phyloP scores from a whole-genome alignment of 2,888 invertebrate species.

The Agrochola circellaris region DNA sequence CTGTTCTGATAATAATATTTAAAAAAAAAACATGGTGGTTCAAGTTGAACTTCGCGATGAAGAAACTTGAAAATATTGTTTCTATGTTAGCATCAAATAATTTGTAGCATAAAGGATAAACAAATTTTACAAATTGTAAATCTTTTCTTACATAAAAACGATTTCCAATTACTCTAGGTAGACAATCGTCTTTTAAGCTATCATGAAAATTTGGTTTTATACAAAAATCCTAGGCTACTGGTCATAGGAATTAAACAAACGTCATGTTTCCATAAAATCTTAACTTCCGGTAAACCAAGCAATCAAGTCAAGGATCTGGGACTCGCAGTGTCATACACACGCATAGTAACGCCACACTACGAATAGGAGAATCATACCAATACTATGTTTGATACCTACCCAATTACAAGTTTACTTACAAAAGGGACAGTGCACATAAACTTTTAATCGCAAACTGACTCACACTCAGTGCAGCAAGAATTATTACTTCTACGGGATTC shows the following conservation, averaged over 20 bases:
- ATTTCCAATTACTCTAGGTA: not conserved
- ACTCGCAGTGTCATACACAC: not conserved
- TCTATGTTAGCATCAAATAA: not conserved
- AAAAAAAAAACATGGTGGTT: not conserved
- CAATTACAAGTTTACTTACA: conserved; percentile 18
- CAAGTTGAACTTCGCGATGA: not conserved
- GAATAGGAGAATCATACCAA: not conserved
- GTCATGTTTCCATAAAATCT: not conserved
- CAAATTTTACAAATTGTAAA: not conserved
- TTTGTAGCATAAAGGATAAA: too few relatives aligned
- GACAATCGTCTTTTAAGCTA: not conserved
- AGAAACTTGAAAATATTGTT: not conserved
- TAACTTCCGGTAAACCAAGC: not conserved
- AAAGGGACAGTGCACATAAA: conserved; percentile 28
- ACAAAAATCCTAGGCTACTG: not conserved
- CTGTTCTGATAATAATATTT: not conserved
- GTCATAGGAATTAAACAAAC: not conserved
- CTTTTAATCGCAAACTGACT: conserved; percentile 49
- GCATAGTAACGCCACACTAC: not conserved
- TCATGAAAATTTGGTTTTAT: not conserved
- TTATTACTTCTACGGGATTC: conserved; percentile 67
- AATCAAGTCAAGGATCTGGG: not conserved
- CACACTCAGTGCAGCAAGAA: conserved; percentile 56
- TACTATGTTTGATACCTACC: not conserved
- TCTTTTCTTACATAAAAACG: not conserved